These are phyloP conservation scores for Ophion ellenae DNA, from an alignment of 2,888 invertebrate species.

Conservation along the genomic window DNA sequence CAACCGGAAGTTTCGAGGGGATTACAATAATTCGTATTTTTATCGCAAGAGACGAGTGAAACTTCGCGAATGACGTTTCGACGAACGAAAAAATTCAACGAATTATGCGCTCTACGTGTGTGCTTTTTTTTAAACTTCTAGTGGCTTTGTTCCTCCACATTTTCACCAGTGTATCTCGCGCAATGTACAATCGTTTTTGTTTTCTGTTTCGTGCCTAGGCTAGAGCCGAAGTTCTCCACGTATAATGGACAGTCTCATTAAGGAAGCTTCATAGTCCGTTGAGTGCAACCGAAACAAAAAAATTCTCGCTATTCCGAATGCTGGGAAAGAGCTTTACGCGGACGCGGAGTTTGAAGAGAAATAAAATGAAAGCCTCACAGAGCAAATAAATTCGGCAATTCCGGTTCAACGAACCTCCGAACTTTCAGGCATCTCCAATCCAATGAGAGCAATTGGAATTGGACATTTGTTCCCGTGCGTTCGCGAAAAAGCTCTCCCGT, in stretches of 20 bases:
- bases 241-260: background rate
- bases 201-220: background rate
- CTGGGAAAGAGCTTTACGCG: background rate
- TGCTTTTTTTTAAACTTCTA: background rate
- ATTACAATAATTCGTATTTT: background rate
- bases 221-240: background rate
- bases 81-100: constrained; percentile 2
- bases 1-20: background rate
- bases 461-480: background rate
- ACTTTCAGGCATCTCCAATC: background rate
- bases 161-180: background rate
- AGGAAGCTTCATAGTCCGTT: background rate
- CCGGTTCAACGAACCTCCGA: background rate
- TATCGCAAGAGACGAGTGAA: background rate
- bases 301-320: background rate
- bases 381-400: no score
- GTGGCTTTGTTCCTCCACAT: background rate
- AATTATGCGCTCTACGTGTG: background rate
- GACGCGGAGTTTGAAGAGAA: background rate
- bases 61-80: background rate
- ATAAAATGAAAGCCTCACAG: background rate
- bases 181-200: constrained; percentile 6
- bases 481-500: no score
- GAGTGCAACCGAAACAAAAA: background rate
- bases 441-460: background rate